These are phyloP conservation scores for Thymelicus lineola DNA, from an alignment of 2,888 invertebrate species.

Conservation along the genomic window DNA sequence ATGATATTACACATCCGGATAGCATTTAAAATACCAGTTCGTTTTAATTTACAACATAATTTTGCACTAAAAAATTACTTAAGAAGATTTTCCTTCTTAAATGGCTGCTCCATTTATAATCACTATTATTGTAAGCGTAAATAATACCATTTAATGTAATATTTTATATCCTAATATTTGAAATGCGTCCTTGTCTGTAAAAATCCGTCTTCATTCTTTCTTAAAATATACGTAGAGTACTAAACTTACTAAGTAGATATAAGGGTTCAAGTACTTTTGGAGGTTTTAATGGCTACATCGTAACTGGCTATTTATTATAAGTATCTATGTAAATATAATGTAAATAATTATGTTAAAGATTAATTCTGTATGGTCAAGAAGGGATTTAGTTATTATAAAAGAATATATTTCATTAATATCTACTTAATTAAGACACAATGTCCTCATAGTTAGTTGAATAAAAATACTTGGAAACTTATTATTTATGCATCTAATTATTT, in stretches of 20 bases:
- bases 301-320: conserved; percentile 37
- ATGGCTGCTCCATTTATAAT: conserved; percentile 11
- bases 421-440: background rate
- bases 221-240: conserved; percentile 4
- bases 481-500: background rate
- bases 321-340: conserved; percentile 44
- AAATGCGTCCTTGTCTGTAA: conserved; percentile 13
- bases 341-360: conserved; percentile 34
- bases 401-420: conserved; percentile 3
- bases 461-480: background rate
- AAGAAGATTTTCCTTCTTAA: background rate
- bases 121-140: background rate
- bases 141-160: background rate
- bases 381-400: conserved; percentile 26
- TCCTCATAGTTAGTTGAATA: background rate
- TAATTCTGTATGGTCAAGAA: conserved; percentile 15
- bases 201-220: conserved; percentile 18
- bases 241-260: conserved; percentile 1
- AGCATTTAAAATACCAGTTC: conserved; percentile 2
- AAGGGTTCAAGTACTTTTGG: conserved; percentile 13
- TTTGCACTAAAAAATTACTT: background rate
- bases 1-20: background rate
- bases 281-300: conserved; percentile 39
- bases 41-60: background rate
- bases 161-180: background rate